Base-by-base conservation (phyloP, 2,797 vertebrate species). In the Arremon aurantiirostris region DNA sequence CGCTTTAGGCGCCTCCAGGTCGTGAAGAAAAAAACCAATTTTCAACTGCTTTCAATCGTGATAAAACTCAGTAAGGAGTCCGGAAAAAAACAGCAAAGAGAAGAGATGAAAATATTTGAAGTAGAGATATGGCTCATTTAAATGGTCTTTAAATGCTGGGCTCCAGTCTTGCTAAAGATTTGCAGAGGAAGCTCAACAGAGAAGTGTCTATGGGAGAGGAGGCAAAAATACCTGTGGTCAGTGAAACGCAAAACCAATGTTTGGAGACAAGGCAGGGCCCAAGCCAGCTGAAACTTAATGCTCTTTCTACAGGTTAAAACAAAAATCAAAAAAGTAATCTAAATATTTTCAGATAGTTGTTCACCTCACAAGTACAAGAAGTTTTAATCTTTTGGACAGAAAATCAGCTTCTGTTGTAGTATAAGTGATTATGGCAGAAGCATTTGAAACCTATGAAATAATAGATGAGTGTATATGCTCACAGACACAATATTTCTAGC, bases 381-480 rank as follows among this genome's bases (percentile, higher is more conserved):
- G 11, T 39, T 85, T 37, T 39, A 49, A 28, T 14, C 8, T 27
- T 83, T 75, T n/a, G 32, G 47, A 65, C 21, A 78, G 19, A 77
- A 77, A 88, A 56, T 11, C 32, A 69, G 23, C 23, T 53, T 76
- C 14, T 63, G 9, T 35, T 78, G 35, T 16, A 87, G 34, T 30
- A 82, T 24, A 44, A 75, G 28, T 24, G 8, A 78, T 39, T 24
- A 24, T 6, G 22, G 63, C 24, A 92, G 26, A 68, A 79, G 37
- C 70, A 53, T 52, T n/a, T 53, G 34, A 75, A 82, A 9, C 15
- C 61, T 55, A 26, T 53, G n/a, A 73, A 85, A 44, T 32, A 89
- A 73, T 0, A 18, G 7, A 1, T 17, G 2, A 28, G 12, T 15
- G 6, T 24, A 6, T 53, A 14, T 9, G 17, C 6, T 7, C 9